These are phyloP conservation scores for Erethizon dorsatum DNA, from an alignment of 2,797 vertebrate genomes.

Conservation along the genomic window DNA sequence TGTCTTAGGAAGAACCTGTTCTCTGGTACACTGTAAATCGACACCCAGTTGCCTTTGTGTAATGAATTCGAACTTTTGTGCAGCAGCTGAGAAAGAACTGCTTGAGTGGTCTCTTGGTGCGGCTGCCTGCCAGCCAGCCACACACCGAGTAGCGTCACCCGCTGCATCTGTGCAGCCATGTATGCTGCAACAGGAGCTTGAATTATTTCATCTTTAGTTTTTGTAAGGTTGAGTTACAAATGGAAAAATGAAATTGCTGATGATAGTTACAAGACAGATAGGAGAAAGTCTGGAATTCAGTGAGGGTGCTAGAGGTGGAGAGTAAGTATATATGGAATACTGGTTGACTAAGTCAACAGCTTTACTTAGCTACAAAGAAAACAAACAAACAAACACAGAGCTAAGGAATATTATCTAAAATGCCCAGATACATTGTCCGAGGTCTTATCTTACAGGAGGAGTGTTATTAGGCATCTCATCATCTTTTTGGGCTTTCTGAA, in stretches of 20 bases:
- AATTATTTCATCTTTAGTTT: conserved; percentile 21
- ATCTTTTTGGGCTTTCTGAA: conserved; percentile 28
- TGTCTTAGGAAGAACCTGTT: conserved; percentile 55
- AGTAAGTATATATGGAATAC: conserved; percentile 8
- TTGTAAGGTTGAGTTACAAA: conserved; percentile 66
- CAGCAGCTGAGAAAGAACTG: conserved; percentile 45
- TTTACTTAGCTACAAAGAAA: not conserved
- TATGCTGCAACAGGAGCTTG: not conserved
- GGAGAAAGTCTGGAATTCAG: conserved; percentile 40
- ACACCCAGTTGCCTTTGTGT: not conserved
- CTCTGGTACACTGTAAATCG: conserved; percentile 37
- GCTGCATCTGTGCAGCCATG: not conserved
- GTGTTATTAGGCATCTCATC: conserved; percentile 33
- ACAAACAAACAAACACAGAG: not conserved
- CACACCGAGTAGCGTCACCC: rapidly evolving
- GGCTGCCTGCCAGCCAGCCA: not conserved
- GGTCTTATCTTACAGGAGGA: not conserved
- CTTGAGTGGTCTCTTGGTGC: not conserved
- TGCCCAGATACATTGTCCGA: not conserved
- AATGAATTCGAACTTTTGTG: conserved; percentile 61
- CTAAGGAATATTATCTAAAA: conserved; percentile 37
- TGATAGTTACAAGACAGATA: conserved; percentile 37
- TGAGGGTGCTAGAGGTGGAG: not conserved
- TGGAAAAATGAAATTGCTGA: conserved; percentile 50
- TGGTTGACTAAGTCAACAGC: not conserved